Evolutionary conservation across 2,113 vertebrate genomes (phyloP).

Genomic region (Uria aalge): DNA sequence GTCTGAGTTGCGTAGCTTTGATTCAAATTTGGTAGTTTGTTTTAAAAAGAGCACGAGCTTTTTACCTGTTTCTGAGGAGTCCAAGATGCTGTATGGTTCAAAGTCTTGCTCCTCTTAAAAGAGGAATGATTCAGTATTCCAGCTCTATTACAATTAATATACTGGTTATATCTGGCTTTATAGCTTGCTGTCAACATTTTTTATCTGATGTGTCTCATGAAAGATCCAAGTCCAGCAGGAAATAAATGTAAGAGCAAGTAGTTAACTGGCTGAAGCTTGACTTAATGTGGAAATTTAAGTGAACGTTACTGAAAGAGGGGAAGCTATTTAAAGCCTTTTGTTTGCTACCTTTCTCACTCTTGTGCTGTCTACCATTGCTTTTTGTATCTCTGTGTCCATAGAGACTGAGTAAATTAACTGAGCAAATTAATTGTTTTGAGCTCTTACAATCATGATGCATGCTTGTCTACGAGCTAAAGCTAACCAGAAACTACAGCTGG

Average conservation of each 20-base stretch:
- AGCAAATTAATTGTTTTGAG: background rate
- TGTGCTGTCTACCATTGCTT: background rate
- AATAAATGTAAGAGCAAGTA: background rate
- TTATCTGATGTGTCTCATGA: background rate
- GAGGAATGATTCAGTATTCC: background rate
- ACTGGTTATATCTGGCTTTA: background rate
- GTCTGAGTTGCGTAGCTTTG: background rate
- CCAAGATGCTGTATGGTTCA: background rate
- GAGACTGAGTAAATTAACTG: background rate
- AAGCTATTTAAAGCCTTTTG: conserved; percentile 17
- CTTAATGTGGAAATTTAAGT: background rate
- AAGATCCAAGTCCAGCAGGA: background rate
- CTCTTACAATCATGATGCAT: background rate
- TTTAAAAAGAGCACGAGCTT: background rate
- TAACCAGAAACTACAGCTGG: background rate
- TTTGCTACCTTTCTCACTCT: background rate
- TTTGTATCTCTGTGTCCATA: background rate
- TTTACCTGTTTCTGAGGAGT: background rate
- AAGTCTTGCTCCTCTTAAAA: background rate
- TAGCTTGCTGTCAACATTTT: background rate
- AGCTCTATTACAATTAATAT: background rate
- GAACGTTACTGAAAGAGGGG: background rate
- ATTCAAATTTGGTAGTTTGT: background rate
- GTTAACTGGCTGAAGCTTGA: background rate
- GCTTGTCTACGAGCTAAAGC: background rate